Evolutionary conservation across 2,797 vertebrate genomes (phyloP), one percentile per base, ranked within the genome.

Genomic region (Pterois miles): DNA sequence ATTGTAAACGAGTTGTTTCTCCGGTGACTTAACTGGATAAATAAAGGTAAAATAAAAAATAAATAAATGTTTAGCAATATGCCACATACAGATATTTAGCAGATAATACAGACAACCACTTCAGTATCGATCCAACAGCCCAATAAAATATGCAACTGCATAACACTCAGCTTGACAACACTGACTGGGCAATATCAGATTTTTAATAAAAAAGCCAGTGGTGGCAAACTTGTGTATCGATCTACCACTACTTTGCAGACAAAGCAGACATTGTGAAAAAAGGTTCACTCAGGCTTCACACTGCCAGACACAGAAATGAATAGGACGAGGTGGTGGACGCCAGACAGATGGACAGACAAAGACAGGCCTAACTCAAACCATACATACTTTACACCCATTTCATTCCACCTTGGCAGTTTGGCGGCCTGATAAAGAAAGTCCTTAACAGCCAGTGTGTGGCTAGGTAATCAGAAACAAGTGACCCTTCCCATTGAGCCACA

Each of bases 391-490:
- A 74, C 33, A 58, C 16, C 70, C 18, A 25, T n/a, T 57, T 68
- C 13, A 50, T 57, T 76, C 25, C 38, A 54, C 38, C 22, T 48
- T 67, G 66, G 74, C 78, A 72, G 65, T 77, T 62, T 74, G 71
- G 31, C 43, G 0, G 16, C 57, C 43, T 50, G 68, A 74, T 43
- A 66, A 79, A 78, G 73, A 77, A 78, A 77, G 82, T 73, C 70
- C 57, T 86, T 79, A 79, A 77, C 11, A 29, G 65, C 75, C 23
- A 43, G 36, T 75, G 74, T 80, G 71, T 68, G 78, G 56, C 62
- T 40, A 83, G 80, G 80, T 79, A 87, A 85, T 88, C 87, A 87
- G 72, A 86, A 88, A 89, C 82, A 79, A 76, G 78, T 77, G 80
- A 91, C 85, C 89, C 81, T 81, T 71, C 78, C 80, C 83, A 85